Percentiles rank a stretch among this genome's conserved stretches.
phyloP scores from a whole-genome alignment of 2,888 invertebrate species.

The Pseudococcus jackbeardsleyi region DNA sequence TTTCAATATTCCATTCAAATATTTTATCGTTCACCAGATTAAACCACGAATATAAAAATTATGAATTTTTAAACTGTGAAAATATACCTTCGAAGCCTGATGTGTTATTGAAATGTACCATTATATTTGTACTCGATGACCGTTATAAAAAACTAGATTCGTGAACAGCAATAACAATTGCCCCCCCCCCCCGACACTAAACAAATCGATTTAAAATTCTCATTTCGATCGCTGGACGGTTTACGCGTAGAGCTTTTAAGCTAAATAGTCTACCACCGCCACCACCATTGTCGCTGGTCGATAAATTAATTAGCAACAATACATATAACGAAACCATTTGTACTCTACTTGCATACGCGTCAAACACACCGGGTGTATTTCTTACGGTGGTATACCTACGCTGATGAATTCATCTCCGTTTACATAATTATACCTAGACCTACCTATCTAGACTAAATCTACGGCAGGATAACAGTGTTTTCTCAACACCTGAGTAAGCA shows the following conservation, averaged over 20 bases:
- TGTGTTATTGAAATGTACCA: too few species aligned
- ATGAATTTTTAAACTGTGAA: too few species aligned
- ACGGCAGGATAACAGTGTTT: too few species aligned
- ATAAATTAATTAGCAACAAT: not conserved
- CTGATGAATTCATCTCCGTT: not conserved
- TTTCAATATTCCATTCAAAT: too few species aligned
- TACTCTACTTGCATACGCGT: not conserved
- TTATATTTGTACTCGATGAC: too few species aligned
- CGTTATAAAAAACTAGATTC: too few species aligned
- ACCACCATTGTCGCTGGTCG: not conserved
- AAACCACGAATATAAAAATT: too few species aligned
- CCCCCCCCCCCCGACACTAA: not conserved
- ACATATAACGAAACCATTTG: not conserved
- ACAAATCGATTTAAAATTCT: not conserved
- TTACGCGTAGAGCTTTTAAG: not conserved
- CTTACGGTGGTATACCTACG: not conserved
- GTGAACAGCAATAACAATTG: too few species aligned
- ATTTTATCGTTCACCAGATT: too few species aligned
- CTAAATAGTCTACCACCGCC: not conserved
- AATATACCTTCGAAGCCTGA: too few species aligned
- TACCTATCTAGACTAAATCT: too few species aligned
- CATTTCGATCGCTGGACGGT: not conserved
- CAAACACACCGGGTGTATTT: not conserved
- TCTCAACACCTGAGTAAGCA: not conserved
- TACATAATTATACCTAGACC: too few species aligned